Base-by-base conservation (phyloP, 2,888 invertebrate species). In the Drosophila paucipuncta region DNA sequence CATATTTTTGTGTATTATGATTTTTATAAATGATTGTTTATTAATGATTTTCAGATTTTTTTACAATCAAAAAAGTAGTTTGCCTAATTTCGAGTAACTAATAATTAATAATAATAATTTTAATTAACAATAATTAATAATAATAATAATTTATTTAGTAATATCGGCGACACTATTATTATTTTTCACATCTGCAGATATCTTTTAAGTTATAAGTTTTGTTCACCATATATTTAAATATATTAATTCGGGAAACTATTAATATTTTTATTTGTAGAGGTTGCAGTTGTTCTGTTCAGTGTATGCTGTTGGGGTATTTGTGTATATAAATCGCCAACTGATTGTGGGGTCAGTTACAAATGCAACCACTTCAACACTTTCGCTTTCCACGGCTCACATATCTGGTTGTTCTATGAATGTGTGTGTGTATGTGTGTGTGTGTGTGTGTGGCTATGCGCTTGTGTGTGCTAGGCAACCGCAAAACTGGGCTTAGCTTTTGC, bases 401-500 rank as follows among this genome's bases (percentile, higher is more conserved):
- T 50, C 37, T 11, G 28, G n/a, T 33, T 61, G 47, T 22, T 54
- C 16, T 18, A 22, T 63, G 54, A 2, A 18, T n/a, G n/a, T 37
- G 13, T 50, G 5, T 22, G 4, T 50, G 9, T 30, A 2, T 52
- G 25, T 73, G 33, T 54, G 25, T 25, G n/a, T 62, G 43, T 49
- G 37, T 35, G 57, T 33, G 43, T 65, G 37, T 52, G 37, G 28
- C 49, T 50, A 31, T 57, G 41, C 49, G 54, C 28, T 18, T 50
- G 16, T 73, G 50, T 59, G 49, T 67, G 64, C 65, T 75, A 68
- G 71, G n/a, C 60, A 79, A 76, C 73, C 83, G 35, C 80, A 80
- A 76, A 76, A 68, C 71, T 57, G 83, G 64, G 73, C 68, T 82
- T 77, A 77, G 80, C 80, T 68, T 71, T 71, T 68, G 67, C 67